These are phyloP conservation scores for Sebastolobus altivelis DNA, from an alignment of 2,797 vertebrate species.

Conservation along the genomic window DNA sequence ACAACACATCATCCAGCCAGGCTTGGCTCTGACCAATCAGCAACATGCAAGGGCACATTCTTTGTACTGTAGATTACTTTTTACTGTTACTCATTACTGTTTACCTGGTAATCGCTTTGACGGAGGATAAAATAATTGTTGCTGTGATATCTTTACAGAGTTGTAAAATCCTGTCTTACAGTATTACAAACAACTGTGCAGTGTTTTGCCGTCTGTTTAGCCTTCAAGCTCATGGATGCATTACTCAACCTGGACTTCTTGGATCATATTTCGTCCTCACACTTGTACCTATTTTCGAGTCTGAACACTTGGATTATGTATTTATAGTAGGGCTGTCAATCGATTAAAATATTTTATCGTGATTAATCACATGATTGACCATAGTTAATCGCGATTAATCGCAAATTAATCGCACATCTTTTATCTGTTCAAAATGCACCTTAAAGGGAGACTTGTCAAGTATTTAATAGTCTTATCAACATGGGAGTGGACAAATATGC, in stretches of 20 bases:
- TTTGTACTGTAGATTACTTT: conserved; percentile 4
- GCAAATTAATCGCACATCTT: too few relatives aligned
- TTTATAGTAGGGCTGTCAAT: too few relatives aligned
- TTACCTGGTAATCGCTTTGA: neutral
- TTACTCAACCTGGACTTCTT: conserved; percentile 1
- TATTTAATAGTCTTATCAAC: too few relatives aligned
- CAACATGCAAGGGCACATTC: neutral
- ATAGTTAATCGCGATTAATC: too few relatives aligned
- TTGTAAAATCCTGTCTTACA: neutral
- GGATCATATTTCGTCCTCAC: conserved; percentile 8
- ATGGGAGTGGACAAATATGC: too few relatives aligned
- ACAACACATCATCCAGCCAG: conserved; percentile 17
- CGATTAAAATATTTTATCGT: too few relatives aligned
- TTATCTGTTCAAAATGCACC: too few relatives aligned
- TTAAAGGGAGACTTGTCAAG: too few relatives aligned
- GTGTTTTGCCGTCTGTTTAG: conserved; percentile 2
- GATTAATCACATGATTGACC: too few relatives aligned
- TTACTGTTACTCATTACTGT: neutral
- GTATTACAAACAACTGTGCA: neutral
- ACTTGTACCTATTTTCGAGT: neutral
- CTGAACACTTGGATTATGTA: conserved; percentile 4
- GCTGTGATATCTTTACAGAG: neutral
- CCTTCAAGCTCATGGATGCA: neutral
- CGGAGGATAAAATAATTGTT: neutral
- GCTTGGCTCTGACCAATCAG: neutral